These are phyloP conservation scores for Chloropsis cyanopogon DNA, from an alignment of 2,113 vertebrate species.

Conservation along the genomic window DNA sequence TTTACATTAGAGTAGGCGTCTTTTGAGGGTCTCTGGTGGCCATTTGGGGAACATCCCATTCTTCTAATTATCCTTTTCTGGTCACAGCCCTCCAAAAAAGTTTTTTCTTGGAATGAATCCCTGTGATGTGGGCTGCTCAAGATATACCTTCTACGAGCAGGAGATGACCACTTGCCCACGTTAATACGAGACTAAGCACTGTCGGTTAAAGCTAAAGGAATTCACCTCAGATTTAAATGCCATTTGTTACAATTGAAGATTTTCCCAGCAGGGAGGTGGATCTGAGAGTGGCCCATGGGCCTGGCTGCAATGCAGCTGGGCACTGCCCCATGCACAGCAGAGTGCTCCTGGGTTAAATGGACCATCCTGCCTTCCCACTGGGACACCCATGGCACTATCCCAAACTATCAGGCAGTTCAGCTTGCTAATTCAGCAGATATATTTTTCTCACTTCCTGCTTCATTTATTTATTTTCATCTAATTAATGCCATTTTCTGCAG, in stretches of 20 bases:
- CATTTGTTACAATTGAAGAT: not conserved
- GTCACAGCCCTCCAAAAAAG: not conserved
- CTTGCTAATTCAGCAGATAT: not conserved
- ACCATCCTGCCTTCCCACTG: not conserved
- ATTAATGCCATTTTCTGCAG: not conserved
- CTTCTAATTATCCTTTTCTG: not conserved
- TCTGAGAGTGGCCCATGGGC: not conserved
- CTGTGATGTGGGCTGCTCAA: not conserved
- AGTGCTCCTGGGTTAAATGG: not conserved
- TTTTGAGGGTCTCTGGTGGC: not conserved
- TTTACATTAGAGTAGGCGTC: not conserved
- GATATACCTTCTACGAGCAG: fast-evolving
- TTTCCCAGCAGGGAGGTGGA: not conserved
- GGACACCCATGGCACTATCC: not conserved
- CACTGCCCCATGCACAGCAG: not conserved
- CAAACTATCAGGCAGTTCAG: not conserved
- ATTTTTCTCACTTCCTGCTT: not conserved
- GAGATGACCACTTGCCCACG: not conserved
- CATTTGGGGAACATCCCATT: not conserved
- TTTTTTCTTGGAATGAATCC: not conserved
- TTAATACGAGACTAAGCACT: not conserved
- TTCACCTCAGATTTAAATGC: not conserved
- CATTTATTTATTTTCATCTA: not conserved
- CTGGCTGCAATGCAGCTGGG: fast-evolving
- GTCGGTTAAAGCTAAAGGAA: not conserved